Evolutionary conservation across 30 jellyfish, hydroid and myxozoan species (phyloP).

Genomic region (Aurelia coerulea): DNA sequence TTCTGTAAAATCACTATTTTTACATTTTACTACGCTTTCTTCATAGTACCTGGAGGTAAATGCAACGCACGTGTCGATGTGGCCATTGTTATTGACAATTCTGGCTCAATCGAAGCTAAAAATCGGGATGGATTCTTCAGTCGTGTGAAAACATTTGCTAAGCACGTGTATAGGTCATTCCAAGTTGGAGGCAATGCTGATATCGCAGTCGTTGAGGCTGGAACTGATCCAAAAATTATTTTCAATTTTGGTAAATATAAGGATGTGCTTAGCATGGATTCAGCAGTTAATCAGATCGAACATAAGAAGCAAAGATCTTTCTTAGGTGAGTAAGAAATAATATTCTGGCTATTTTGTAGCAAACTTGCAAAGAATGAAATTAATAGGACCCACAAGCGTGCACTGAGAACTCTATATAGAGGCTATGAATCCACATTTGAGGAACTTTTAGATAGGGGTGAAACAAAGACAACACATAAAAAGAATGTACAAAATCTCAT

Average conservation of each 20-base stretch:
- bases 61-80: slow-evolving; percentile 81
- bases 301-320: slow-evolving; percentile 86
- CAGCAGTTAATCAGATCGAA: slow-evolving; percentile 65
- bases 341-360: not conserved
- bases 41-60: slow-evolving; percentile 52
- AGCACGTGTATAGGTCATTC: slow-evolving; percentile 69
- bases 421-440: too few relatives aligned
- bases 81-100: slow-evolving; percentile 83
- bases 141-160: slow-evolving; percentile 79
- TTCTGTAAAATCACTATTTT: too few relatives aligned
- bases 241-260: slow-evolving; percentile 80
- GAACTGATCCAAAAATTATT: slow-evolving; percentile 81
- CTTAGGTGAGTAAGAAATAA: slow-evolving; percentile 51
- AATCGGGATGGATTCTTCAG: slow-evolving; percentile 86
- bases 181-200: slow-evolving; percentile 78
- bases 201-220: slow-evolving; percentile 90
- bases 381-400: too few relatives aligned
- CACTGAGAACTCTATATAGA: too few relatives aligned
- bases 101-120: slow-evolving; percentile 95
- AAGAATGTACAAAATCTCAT: too few relatives aligned
- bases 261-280: slow-evolving; percentile 66
- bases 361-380: too few relatives aligned
- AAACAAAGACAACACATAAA: too few relatives aligned
- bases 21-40: not conserved
- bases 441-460: too few relatives aligned